These are phyloP conservation scores for Epizoanthus ramosus DNA, from an alignment of 92 coral and sea anemone genomes.

Conservation along the genomic window DNA sequence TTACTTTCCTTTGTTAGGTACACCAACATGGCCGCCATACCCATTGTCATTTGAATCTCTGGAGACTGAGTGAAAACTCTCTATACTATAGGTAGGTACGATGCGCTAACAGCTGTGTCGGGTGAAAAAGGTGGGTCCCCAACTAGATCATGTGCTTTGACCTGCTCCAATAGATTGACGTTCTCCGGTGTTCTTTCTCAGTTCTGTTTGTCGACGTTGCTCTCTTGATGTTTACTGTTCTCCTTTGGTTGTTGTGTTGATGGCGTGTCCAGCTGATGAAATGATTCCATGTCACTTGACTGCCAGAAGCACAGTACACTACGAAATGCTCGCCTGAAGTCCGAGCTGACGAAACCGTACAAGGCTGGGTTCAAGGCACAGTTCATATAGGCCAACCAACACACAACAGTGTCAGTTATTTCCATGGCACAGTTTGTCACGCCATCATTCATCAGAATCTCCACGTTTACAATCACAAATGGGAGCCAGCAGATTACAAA, in stretches of 20 bases:
- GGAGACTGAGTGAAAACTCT: too few species aligned
- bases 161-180: not conserved
- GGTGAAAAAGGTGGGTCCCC: too few species aligned
- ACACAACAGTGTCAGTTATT: constrained; percentile 69
- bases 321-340: constrained; percentile 76
- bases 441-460: constrained; percentile 63
- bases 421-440: constrained; percentile 69
- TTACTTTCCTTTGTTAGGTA: too few species aligned
- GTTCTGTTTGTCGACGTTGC: not conserved
- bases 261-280: constrained; percentile 10
- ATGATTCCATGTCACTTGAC: not conserved
- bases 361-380: constrained; percentile 68
- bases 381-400: constrained; percentile 83
- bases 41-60: too few species aligned
- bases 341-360: constrained; percentile 65
- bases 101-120: too few species aligned
- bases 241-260: not conserved
- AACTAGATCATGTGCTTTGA: too few species aligned
- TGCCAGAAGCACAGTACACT: constrained; percentile 42
- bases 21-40: too few species aligned
- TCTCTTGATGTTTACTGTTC: not conserved
- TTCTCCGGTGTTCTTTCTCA: not conserved
- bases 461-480: constrained; percentile 72
- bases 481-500: constrained; percentile 92
- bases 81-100: too few species aligned